Percentiles rank a stretch among this genome's conserved stretches.
These are phyloP conservation scores for Prochilodus magdalenae DNA, from an alignment of 2,113 vertebrate species.

Conservation along the genomic window DNA sequence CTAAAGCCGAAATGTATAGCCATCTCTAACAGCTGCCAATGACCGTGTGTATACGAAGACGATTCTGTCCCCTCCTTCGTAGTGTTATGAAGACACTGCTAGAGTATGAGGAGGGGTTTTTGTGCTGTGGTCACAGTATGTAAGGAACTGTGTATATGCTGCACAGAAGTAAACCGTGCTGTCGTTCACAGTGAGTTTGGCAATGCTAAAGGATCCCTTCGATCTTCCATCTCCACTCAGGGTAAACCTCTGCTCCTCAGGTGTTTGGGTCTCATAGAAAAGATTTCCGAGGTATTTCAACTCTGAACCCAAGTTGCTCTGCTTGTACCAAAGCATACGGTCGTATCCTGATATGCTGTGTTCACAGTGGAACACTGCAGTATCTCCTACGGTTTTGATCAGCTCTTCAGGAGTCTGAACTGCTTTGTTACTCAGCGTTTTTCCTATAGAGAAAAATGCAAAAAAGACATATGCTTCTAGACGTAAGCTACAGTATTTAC, in stretches of 20 bases:
- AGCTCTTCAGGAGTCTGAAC: constrained; percentile 32
- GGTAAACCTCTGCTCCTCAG: constrained; percentile 1
- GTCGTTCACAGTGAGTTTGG: not conserved
- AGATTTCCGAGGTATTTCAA: constrained; percentile 25
- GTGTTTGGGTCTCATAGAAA: not conserved
- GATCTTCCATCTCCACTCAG: constrained; percentile 3
- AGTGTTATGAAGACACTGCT: not conserved
- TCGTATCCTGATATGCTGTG: constrained; percentile 19
- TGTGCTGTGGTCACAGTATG: not conserved
- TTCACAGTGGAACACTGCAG: constrained; percentile 24
- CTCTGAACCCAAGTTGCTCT: not conserved
- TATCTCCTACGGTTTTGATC: not conserved
- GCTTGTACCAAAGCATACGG: constrained; percentile 49
- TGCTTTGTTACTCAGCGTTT: not conserved
- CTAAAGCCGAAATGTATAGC: not conserved
- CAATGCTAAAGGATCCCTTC: not conserved
- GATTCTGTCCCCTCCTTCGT: not conserved
- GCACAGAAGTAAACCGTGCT: constrained; percentile 21
- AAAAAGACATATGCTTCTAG: not conserved
- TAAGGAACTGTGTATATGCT: constrained; percentile 7
- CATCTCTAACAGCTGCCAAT: too few species aligned
- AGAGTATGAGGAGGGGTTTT: not conserved
- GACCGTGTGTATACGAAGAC: not conserved
- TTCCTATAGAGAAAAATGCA: not conserved
- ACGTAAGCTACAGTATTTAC: too few species aligned